Evolutionary conservation across 30 jellyfish, hydroid and myxozoan genomes (phyloP).

Genomic region (Turritopsis rubra): DNA sequence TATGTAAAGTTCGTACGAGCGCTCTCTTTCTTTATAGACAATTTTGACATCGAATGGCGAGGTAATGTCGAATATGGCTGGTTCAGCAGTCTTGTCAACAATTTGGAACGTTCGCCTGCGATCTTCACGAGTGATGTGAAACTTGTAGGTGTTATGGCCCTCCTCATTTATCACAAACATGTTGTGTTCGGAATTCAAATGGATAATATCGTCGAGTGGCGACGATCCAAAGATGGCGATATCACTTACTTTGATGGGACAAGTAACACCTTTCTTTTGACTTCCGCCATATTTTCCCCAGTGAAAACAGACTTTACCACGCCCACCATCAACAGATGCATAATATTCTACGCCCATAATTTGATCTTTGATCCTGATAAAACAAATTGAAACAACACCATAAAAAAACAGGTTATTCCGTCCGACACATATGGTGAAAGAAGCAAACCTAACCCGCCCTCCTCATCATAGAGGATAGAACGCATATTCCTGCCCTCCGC

Average conservation of each 20-base stretch:
- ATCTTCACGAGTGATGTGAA: neutral
- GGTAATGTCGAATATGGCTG: neutral
- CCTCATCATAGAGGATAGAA: no score
- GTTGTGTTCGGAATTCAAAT: neutral
- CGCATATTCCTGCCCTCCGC: no score
- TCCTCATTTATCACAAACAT: neutral
- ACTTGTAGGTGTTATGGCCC: neutral
- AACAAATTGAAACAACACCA: neutral
- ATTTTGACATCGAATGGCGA: neutral
- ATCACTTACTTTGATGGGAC: neutral
- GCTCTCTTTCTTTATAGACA: neutral
- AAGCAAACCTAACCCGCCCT: no score
- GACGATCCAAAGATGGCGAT: constrained; percentile 1
- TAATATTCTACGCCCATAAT: neutral
- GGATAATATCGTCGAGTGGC: neutral
- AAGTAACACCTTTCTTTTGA: neutral
- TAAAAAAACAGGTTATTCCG: neutral
- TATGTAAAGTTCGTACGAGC: neutral
- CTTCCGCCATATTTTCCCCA: neutral
- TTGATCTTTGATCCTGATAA: neutral
- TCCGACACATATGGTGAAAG: no score
- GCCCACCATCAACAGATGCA: neutral
- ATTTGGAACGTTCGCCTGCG: constrained; percentile 7
- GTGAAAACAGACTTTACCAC: constrained; percentile 2
- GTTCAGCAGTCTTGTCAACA: neutral